Percentiles rank a stretch among this genome's conserved stretches.
These are phyloP conservation scores for Psittacara wagleri DNA, from an alignment of 2,113 vertebrate species.

Conservation along the genomic window DNA sequence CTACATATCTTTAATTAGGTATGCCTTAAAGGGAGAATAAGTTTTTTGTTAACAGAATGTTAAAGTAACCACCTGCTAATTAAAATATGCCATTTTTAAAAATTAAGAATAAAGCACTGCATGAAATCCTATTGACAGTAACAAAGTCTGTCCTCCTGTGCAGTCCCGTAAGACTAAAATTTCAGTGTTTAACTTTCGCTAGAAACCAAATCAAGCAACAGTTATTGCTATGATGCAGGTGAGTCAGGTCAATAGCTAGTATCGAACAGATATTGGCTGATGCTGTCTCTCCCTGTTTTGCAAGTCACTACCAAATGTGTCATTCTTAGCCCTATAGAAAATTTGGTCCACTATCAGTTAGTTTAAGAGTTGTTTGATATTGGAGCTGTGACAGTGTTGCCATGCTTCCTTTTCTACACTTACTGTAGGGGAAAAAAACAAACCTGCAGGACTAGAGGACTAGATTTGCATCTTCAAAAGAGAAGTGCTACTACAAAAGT, in stretches of 20 bases:
- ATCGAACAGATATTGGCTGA: background rate
- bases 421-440: fast-evolving
- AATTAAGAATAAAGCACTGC: background rate
- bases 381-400: background rate
- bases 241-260: background rate
- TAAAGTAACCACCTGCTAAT: background rate
- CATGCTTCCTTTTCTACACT: background rate
- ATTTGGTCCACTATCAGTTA: fast-evolving
- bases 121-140: background rate
- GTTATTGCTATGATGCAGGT: background rate
- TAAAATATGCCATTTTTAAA: background rate
- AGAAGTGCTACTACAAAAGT: background rate
- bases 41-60: background rate
- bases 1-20: background rate
- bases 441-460: background rate
- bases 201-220: background rate
- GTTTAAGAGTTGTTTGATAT: background rate
- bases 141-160: background rate
- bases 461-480: background rate
- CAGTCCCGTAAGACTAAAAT: background rate
- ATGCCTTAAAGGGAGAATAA: background rate
- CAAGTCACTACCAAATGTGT: background rate
- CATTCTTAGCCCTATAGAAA: background rate
- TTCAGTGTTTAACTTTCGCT: background rate
- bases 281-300: fast-evolving